Conservation (phyloP, 2,113 vertebrate genomes). For the Heterotis niloticus region DNA sequence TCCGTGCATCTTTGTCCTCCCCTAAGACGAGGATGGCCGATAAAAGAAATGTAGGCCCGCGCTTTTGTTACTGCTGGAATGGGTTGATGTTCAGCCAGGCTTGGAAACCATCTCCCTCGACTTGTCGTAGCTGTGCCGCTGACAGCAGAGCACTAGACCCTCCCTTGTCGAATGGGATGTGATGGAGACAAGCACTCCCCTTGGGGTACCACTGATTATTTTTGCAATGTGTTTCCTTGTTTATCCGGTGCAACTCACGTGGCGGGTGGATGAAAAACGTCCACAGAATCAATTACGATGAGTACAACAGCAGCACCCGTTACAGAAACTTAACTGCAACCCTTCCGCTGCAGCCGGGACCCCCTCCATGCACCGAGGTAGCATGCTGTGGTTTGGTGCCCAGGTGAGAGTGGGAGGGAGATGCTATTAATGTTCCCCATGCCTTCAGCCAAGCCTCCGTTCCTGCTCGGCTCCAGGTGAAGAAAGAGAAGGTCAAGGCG, state of each 20-base stretch:
- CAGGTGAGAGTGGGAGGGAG: background rate
- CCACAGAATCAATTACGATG: too few relatives aligned
- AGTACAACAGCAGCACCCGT: too few relatives aligned
- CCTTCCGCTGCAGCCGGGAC: too few relatives aligned
- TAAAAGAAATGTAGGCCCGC: slow-evolving; percentile 9
- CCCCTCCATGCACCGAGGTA: too few relatives aligned
- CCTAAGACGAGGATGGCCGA: slow-evolving; percentile 1
- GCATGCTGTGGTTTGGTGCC: too few relatives aligned
- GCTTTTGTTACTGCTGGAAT: slow-evolving; percentile 8
- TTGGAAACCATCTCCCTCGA: slow-evolving; percentile 24
- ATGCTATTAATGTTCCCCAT: background rate
- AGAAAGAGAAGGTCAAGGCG: too few relatives aligned
- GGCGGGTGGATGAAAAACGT: too few relatives aligned
- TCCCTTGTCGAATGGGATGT: too few relatives aligned
- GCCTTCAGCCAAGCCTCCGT: background rate
- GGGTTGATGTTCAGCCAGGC: background rate
- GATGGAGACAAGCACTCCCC: background rate
- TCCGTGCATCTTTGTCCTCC: background rate
- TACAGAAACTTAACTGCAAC: too few relatives aligned
- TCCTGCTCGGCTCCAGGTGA: background rate
- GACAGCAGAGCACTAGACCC: too few relatives aligned
- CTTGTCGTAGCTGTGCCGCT: background rate
- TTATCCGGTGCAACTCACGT: background rate
- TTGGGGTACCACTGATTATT: background rate
- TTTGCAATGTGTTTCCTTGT: background rate